phyloP scores from a whole-genome alignment of 1,140 invertebrate genomes.

The Mycetomoellerius zeteki region DNA sequence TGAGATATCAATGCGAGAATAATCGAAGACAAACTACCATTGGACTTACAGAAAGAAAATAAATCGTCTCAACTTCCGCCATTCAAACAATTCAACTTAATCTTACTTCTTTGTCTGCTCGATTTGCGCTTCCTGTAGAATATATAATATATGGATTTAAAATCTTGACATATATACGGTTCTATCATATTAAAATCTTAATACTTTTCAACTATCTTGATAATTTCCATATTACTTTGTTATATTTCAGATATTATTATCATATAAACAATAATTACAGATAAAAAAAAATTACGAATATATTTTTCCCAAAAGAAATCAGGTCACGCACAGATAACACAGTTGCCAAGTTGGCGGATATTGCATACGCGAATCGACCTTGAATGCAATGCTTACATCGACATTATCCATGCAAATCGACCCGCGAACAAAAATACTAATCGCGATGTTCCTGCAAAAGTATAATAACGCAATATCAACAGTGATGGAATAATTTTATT shows the following conservation, averaged over 20 bases:
- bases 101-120: not conserved
- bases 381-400: constrained; percentile 39
- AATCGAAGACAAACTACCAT: not conserved
- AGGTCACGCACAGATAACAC: constrained; percentile 31
- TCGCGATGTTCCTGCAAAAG: constrained; percentile 40
- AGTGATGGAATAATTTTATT: constrained; percentile 28
- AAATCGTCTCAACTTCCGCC: not conserved
- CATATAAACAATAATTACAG: not conserved
- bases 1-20: constrained; percentile 1
- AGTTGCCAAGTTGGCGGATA: constrained; percentile 4
- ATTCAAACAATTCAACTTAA: constrained; percentile 20
- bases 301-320: not conserved
- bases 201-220: not conserved
- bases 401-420: constrained; percentile 50
- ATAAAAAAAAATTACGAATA: not conserved
- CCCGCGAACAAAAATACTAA: constrained; percentile 43
- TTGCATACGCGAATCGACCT: constrained; percentile 34
- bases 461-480: constrained; percentile 41
- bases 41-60: not conserved
- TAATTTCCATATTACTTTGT: too few relatives aligned
- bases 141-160: not conserved
- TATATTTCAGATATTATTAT: not conserved
- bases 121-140: not conserved
- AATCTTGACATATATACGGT: not conserved
- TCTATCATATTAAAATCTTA: not conserved